Percentiles rank a stretch among this genome's conserved stretches.
phyloP scores from a whole-genome alignment of 1,140 invertebrate species.

The Sycophila sp. region DNA sequence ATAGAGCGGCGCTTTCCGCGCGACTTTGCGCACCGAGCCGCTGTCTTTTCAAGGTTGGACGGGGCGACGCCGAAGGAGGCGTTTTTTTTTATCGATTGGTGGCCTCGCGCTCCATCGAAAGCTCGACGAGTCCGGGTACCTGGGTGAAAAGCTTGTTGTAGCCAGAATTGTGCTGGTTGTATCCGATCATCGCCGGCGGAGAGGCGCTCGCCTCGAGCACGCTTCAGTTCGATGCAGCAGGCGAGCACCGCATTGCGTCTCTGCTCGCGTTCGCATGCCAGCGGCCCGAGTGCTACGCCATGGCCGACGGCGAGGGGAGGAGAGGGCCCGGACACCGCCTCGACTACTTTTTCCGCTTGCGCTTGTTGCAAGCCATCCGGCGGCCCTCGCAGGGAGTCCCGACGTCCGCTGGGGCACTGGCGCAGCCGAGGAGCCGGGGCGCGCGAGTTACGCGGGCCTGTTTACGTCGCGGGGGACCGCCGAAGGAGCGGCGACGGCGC shows the following conservation, averaged over 20 bases:
- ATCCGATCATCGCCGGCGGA: constrained; percentile 74
- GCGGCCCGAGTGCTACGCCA: background rate
- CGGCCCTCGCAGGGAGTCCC: background rate
- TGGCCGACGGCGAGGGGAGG: too few species aligned
- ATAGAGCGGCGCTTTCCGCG: too few species aligned
- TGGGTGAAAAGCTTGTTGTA: constrained; percentile 91
- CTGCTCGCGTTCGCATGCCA: background rate
- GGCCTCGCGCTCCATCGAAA: too few species aligned
- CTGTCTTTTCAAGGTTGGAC: too few species aligned
- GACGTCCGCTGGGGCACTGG: background rate
- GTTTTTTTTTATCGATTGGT: too few species aligned
- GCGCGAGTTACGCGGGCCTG: background rate
- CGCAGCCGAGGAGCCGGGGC: background rate
- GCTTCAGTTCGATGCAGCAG: background rate
- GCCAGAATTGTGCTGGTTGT: constrained; percentile 82
- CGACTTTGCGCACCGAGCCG: too few species aligned
- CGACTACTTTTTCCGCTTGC: constrained; percentile 61
- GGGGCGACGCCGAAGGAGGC: too few species aligned
- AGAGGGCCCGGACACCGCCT: background rate
- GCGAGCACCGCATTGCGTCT: constrained; percentile 22
- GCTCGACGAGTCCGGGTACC: too few species aligned
- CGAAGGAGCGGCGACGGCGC: background rate
- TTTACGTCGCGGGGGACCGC: background rate
- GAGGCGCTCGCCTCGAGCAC: background rate
- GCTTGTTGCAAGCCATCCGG: constrained; percentile 62